Conservation (phyloP, 1,140 invertebrate species). For the Cylas formicarius region DNA sequence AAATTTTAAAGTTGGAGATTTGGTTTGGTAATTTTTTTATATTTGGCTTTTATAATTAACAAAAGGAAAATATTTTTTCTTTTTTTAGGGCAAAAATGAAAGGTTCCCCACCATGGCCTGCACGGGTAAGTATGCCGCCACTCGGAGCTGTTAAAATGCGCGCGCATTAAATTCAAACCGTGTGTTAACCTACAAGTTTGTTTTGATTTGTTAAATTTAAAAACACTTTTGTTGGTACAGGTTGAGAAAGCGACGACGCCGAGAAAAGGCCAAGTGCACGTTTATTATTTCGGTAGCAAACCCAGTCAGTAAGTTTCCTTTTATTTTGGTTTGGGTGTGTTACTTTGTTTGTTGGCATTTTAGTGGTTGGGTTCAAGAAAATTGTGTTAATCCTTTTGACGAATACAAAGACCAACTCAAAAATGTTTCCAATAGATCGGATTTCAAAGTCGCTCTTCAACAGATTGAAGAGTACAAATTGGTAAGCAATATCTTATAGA, state of each 20-base stretch:
- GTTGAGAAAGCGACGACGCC: conserved; percentile 56
- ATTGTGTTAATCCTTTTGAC: conserved; percentile 75
- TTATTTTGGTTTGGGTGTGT: not conserved
- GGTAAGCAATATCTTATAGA: not conserved
- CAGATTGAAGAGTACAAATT: conserved; percentile 69
- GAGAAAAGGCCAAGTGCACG: conserved; percentile 69
- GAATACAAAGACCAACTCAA: conserved; percentile 73
- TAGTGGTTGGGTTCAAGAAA: conserved; percentile 87
- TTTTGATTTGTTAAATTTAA: conserved; percentile 54
- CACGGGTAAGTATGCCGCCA: conserved; percentile 66
- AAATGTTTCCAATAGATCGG: conserved; percentile 67
- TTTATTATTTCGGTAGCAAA: conserved; percentile 91
- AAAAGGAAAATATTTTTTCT: conserved; percentile 6
- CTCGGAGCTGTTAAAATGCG: conserved; percentile 21
- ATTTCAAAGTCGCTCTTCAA: conserved; percentile 77
- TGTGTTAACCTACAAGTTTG: conserved; percentile 19
- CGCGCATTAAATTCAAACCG: conserved; percentile 22
- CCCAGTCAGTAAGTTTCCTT: conserved; percentile 69
- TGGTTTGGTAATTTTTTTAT: conserved; percentile 56
- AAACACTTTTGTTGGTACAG: conserved; percentile 51
- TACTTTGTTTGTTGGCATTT: conserved; percentile 32
- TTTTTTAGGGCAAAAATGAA: conserved; percentile 85
- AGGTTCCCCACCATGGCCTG: conserved; percentile 88
- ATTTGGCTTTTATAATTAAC: not conserved
- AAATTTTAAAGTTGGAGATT: conserved; percentile 56